These are phyloP conservation scores for Ennomos erosarius DNA, from an alignment of 2,888 invertebrate species.

Conservation along the genomic window DNA sequence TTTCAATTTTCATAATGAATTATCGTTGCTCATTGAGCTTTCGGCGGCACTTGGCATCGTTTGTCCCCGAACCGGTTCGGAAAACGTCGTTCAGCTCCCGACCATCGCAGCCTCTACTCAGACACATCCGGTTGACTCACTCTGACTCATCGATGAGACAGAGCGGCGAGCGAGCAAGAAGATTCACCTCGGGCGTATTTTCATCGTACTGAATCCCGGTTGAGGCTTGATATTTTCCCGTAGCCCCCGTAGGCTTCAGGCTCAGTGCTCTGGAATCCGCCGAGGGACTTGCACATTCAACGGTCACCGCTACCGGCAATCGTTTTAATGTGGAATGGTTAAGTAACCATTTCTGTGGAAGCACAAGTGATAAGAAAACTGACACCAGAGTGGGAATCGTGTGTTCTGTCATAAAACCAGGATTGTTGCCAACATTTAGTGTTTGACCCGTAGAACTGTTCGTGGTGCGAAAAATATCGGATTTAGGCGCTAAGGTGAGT, in stretches of 20 bases:
- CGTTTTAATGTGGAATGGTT: slow-evolving; percentile 71
- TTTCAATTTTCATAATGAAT: slow-evolving; percentile 65
- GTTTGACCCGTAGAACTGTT: slow-evolving; percentile 10
- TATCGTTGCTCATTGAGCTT: slow-evolving; percentile 78
- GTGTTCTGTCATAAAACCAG: slow-evolving; percentile 34
- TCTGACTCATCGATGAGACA: slow-evolving; percentile 69
- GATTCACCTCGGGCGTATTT: slow-evolving; percentile 52
- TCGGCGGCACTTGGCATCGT: slow-evolving; percentile 60
- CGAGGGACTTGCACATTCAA: slow-evolving; percentile 48
- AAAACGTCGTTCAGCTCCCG: slow-evolving; percentile 48
- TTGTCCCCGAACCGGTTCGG: slow-evolving; percentile 57
- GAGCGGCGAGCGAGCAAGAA: slow-evolving; percentile 60
- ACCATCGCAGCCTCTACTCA: slow-evolving; percentile 33
- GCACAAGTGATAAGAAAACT: slow-evolving; percentile 44
- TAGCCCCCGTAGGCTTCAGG: slow-evolving; percentile 79
- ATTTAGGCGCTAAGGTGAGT: slow-evolving; percentile 58
- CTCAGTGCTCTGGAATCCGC: slow-evolving; percentile 70
- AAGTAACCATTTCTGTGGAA: slow-evolving; percentile 63
- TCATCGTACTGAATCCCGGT: slow-evolving; percentile 69
- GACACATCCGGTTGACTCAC: slow-evolving; percentile 48
- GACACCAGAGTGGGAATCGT: slow-evolving; percentile 33
- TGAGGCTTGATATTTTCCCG: slow-evolving; percentile 79
- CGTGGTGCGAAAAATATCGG: slow-evolving; percentile 28
- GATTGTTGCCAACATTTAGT: slow-evolving; percentile 21
- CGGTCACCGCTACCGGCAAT: slow-evolving; percentile 45